Evolutionary conservation across 2,113 vertebrate species (phyloP), one percentile per base, ranked within the genome.

Genomic region (Tretioscincus oriximinensis): DNA sequence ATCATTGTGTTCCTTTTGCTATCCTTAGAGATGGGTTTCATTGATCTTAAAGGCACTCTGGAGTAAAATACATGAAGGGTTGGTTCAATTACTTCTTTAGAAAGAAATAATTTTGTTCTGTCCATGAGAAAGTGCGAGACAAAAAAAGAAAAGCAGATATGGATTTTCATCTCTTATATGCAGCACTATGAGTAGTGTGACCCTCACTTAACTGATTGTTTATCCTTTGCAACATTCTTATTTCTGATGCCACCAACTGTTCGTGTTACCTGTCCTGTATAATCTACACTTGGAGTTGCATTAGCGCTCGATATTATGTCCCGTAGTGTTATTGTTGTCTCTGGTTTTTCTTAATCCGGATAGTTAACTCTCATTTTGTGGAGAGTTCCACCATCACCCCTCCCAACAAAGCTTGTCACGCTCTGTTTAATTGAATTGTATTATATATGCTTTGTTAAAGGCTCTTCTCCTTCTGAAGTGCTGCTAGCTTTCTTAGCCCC

Each of bases 351-450:
- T 74, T 81, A 69, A 60, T 76, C 51, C 28, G 63, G 29, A 14
- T 54, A 73, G 63, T 81, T 45, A 75, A 61, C 35, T 45, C 64
- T 69, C 51, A 69, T 69, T 80, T 75, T 68, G 51, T 29, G 69
- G 64, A 9, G 51, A 29, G 2, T 74, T 49, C 64, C 71, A 35
- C 7, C 21, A n/a, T 63, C 51, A 41, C 9, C 10, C 9, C 20
- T n/a, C n/a, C 47, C n/a, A 68, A 16, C n/a, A 73, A 65, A 74
- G 73, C 51, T 79, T 79, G 82, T 74, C 77, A 78, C 41, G 66
- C 54, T 63, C 68, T 81, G 65, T 75, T 78, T 80, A 74, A 84
- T 54, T 70, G 65, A 80, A 70, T 80, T 69, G 77, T 49, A 35
- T 51, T 79, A 65, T 35, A 72, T 8, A 2, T 73, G 0, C 26